phyloP scores from a whole-genome alignment of 2,888 invertebrate genomes.

The Pammene fasciana region DNA sequence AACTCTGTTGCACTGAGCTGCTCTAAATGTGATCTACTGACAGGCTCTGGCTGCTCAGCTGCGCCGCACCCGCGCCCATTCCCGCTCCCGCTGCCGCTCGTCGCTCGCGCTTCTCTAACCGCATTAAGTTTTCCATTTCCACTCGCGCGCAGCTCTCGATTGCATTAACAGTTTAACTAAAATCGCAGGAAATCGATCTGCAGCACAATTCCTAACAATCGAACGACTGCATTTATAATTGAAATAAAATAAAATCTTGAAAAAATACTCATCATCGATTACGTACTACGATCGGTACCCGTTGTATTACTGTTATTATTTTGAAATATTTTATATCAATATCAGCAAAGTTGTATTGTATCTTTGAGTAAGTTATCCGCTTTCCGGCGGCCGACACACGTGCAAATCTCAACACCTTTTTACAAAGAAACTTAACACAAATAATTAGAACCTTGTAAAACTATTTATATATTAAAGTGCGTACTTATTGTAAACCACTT shows the following conservation, averaged over 20 bases:
- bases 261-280: no score
- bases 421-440: constrained; percentile 14
- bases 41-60: background rate
- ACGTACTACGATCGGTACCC: no score
- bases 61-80: background rate
- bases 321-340: background rate
- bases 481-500: background rate
- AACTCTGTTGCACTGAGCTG: no score
- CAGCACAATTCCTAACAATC: constrained; percentile 3
- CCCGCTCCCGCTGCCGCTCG: constrained; percentile 21
- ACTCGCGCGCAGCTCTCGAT: constrained; percentile 45
- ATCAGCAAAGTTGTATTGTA: background rate
- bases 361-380: constrained; percentile 35
- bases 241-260: background rate
- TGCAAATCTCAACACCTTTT: constrained; percentile 31
- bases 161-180: constrained; percentile 40
- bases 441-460: background rate
- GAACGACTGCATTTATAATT: background rate
- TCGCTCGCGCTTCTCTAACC: constrained; percentile 54
- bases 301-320: background rate
- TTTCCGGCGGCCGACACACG: constrained; percentile 24
- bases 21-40: no score
- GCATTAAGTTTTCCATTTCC: constrained; percentile 75
- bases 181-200: constrained; percentile 34
- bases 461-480: no score